phyloP scores from a whole-genome alignment of 1,140 invertebrate genomes.

The Copidosoma floridanum region DNA sequence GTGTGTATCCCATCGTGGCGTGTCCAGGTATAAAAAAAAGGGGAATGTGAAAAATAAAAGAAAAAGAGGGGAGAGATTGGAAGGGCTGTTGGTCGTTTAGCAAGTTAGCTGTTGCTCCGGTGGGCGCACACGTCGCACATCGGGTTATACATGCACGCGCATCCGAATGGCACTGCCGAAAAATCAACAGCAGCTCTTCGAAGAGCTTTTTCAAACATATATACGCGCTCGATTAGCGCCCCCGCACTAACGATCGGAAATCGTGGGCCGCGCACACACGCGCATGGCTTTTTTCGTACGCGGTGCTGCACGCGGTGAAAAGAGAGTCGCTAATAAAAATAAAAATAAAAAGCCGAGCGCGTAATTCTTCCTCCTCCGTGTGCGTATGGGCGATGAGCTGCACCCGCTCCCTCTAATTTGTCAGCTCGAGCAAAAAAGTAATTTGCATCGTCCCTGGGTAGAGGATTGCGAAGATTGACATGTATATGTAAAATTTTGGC shows the following conservation, averaged over 20 bases:
- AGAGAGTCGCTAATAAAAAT: not conserved
- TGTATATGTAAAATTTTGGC: too few relatives aligned
- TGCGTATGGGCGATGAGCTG: too few relatives aligned
- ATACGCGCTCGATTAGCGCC: slow-evolving; percentile 45
- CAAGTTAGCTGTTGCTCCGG: too few relatives aligned
- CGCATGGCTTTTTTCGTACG: too few relatives aligned
- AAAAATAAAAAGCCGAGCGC: too few relatives aligned
- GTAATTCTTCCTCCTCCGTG: too few relatives aligned
- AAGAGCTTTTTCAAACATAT: slow-evolving; percentile 45
- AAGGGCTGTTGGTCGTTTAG: slow-evolving; percentile 29
- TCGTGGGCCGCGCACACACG: slow-evolving; percentile 3
- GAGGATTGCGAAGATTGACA: too few relatives aligned
- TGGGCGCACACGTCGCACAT: too few relatives aligned
- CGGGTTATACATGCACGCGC: too few relatives aligned
- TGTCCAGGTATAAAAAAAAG: too few relatives aligned
- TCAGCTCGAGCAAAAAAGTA: slow-evolving; percentile 45
- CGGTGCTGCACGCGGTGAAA: slow-evolving; percentile 23
- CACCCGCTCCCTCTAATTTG: slow-evolving; percentile 40
- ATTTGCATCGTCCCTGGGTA: slow-evolving; percentile 31
- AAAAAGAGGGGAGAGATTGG: not conserved
- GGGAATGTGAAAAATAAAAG: not conserved
- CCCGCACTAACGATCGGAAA: slow-evolving; percentile 44
- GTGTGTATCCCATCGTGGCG: too few relatives aligned
- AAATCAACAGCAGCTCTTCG: slow-evolving; percentile 24
- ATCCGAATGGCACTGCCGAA: not conserved